Percentiles rank a stretch among this genome's conserved stretches.
These are phyloP conservation scores for Pristionchus japonicus DNA, from an alignment of 2,888 invertebrate species.

Conservation along the genomic window DNA sequence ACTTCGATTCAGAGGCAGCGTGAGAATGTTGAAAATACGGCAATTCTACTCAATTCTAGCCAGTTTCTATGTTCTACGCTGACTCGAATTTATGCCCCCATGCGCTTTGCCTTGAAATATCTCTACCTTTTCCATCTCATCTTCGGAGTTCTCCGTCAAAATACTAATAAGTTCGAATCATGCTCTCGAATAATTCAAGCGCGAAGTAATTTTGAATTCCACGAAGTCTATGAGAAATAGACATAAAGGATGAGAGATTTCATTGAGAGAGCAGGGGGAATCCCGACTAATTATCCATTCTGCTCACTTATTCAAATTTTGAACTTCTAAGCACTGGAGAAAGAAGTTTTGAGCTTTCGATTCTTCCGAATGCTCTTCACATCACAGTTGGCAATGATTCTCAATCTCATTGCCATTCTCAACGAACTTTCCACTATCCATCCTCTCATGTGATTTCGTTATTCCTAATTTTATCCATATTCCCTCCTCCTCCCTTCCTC, in stretches of 20 bases:
- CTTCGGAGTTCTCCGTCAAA: background rate
- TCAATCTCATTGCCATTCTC: background rate
- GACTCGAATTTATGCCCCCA: background rate
- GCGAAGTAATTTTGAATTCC: background rate
- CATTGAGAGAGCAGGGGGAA: background rate
- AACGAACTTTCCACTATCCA: background rate
- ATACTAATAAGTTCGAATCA: background rate
- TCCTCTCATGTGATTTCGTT: background rate
- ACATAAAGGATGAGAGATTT: background rate
- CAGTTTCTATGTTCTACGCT: background rate
- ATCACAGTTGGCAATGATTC: background rate
- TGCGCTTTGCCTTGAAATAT: background rate
- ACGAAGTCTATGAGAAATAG: background rate
- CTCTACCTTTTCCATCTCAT: too few species aligned
- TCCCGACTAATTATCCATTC: background rate
- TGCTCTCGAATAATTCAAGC: background rate
- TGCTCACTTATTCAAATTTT: background rate
- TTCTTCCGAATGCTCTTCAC: too few species aligned
- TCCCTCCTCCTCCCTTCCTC: background rate
- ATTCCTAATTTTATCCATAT: conserved; percentile 3
- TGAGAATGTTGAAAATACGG: background rate
- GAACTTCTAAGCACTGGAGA: background rate
- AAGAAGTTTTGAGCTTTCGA: background rate
- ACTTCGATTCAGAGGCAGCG: background rate
- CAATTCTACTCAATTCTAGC: background rate